Base-by-base conservation (phyloP, 2,797 vertebrate species). In the Rhinoraja longicauda region DNA sequence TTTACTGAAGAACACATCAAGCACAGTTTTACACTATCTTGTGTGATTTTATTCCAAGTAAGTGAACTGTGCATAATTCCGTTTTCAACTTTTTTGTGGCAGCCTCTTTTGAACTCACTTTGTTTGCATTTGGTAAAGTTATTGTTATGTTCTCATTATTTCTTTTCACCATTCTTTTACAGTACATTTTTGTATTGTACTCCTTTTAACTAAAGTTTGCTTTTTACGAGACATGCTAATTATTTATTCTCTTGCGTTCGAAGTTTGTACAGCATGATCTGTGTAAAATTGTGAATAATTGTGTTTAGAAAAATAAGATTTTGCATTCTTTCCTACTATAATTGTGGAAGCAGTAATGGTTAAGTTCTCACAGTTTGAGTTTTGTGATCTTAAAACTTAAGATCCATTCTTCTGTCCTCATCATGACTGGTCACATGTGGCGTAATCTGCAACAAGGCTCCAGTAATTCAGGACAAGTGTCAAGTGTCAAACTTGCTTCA, bases 31-130 rank as follows among this genome's bases (percentile, higher is more conserved):
- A 39, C 36, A 53, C 21, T 29, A 29, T 91, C 45, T 45, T 72
- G 32, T 91, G 86, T 91, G 24, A 45, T 32, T 36, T 24, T 72
- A 73, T 10, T 91, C 90, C 21, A 70, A 15, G 21, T 91, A 91
- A 45, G 36, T 64, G 67, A 73, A 73, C 24, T 45, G 2, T 90
- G 64, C 62, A 88, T 26, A 72, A 45, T 73, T 91, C 39, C 91
- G 39, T 91, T 73, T 91, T 72, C 90, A 45, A 91, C 13, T 73
- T 36, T 73, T 91, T 73, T 73, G 24, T 86, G 82, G 79, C 39
- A 82, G n/a, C 36, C 72, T 70, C 86, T 70, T 72, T 91, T 91
- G 90, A 91, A 21, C 32, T 62, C n/a, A 70, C 64, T 90, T 90
- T 72, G 67, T 67, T 73, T 67, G 73, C 36, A 67, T 73, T 67